A percentile compares a stretch with the other conserved stretches of the same genome.
Conservation (phyloP, 2,113 vertebrate genomes). For the Python bivittatus region DNA sequence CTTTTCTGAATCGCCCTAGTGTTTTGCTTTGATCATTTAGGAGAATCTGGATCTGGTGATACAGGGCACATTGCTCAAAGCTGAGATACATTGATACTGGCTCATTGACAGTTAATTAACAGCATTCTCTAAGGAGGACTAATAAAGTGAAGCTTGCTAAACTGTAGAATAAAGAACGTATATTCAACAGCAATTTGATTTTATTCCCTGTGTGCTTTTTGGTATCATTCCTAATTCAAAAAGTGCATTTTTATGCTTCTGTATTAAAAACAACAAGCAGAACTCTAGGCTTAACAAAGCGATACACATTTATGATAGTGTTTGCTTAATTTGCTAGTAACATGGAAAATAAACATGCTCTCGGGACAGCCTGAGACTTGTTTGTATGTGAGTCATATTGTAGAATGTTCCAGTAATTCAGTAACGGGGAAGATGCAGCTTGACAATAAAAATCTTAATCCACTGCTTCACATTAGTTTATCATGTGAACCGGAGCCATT, state of each 20-base stretch:
- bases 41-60: neutral
- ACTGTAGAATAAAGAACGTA: neutral
- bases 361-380: neutral
- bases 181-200: neutral
- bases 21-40: neutral
- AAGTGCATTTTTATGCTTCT: neutral
- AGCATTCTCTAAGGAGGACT: neutral
- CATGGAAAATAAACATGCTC: neutral
- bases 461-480: neutral
- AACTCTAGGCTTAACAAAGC: neutral
- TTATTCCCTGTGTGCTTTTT: neutral
- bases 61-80: neutral
- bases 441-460: neutral
- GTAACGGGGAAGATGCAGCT: neutral
- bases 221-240: neutral
- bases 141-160: neutral
- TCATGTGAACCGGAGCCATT: neutral
- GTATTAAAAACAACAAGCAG: neutral
- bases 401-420: neutral
- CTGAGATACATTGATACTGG: neutral
- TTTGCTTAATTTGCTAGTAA: neutral
- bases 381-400: neutral
- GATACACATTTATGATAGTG: neutral
- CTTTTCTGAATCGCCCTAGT: neutral
- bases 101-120: neutral